Evolutionary conservation across 2,113 vertebrate genomes (phyloP), one percentile per base, ranked within the genome.

Genomic region (Anthoscopus minutus): DNA sequence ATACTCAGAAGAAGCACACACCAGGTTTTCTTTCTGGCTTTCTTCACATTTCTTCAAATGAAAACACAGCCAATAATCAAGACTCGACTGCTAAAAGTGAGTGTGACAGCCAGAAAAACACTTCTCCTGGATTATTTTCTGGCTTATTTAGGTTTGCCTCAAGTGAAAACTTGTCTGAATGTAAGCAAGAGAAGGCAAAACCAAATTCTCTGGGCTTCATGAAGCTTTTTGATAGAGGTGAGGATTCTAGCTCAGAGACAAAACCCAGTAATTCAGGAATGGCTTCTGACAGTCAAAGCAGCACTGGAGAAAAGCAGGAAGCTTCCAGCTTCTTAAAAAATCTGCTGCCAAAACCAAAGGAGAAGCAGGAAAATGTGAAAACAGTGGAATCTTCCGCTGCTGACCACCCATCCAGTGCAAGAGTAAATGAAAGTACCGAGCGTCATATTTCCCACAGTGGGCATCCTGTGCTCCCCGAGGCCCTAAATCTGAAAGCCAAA

Each of bases 1-100:
- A 96, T 73, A 14, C 0, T 11, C 66, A 60, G 61, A 94, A 94
- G 70, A 53, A 94, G 51, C 33, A 66, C 27, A 22, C 96, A 97
- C 40, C 97, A 65, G 95, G 98, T 20, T 97, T 98, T 88, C 92
- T 98, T 94, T 98, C 98, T 73, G 98, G 96, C 38, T 93, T 98
- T 15, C 97, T 98, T 74, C 95, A 40, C 64, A 95, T 94, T 95
- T 96, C 98, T 92, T 96, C 97, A 77, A 88, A 58, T 81, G 98
- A 98, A 86, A 96, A 98, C n/a, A 51, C 86, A 33, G 79, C 81
- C 60, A 88, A 7, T 94, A 92, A 93, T 88, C 97, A 97, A 71
- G 95, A 98, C n/a, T 64, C 47, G 3, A 23, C 82, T 69, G 37
- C 79, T 51, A 97, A 96, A 94, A 94, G 81, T 6, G 83, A 94